Evolutionary conservation across 2,888 invertebrate species (phyloP).

Genomic region (Agrenia bidenticulata): DNA sequence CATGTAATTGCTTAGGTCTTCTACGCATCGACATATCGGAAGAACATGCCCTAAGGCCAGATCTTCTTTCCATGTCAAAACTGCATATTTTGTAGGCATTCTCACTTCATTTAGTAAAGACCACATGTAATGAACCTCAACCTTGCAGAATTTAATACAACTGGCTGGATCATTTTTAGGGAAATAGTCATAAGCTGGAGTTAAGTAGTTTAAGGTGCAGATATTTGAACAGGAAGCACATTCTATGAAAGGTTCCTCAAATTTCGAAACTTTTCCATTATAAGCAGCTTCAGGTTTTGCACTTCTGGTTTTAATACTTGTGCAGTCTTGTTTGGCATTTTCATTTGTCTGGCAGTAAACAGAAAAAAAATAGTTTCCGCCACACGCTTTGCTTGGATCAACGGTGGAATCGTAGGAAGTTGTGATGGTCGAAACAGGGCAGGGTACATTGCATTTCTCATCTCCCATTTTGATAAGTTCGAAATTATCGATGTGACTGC

Average conservation of each 20-base stretch:
- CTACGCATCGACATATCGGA: conserved; percentile 20
- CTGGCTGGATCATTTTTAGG: conserved; percentile 24
- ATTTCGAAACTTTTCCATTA: background rate
- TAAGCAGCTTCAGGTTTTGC: background rate
- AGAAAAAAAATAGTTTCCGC: conserved; percentile 39
- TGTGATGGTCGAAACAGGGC: conserved; percentile 15
- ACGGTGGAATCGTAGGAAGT: background rate
- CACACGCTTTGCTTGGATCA: conserved; percentile 23
- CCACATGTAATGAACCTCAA: background rate
- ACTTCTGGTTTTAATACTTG: background rate
- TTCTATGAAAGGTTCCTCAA: conserved; percentile 1
- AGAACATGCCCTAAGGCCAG: background rate
- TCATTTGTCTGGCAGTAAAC: conserved; percentile 33
- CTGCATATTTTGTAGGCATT: conserved; percentile 21
- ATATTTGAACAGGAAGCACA: conserved; percentile 4
- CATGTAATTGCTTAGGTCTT: conserved; percentile 6
- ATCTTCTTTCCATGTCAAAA: conserved; percentile 11
- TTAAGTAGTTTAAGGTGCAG: background rate
- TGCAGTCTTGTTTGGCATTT: background rate
- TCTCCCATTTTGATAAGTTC: conserved; percentile 5
- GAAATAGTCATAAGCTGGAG: conserved; percentile 38
- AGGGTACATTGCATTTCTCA: conserved; percentile 27
- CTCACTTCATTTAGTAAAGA: conserved; percentile 14
- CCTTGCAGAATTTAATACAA: conserved; percentile 11
- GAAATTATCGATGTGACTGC: conserved; percentile 19